Conservation (phyloP, 2,113 vertebrate genomes). For the Proteles cristata region DNA sequence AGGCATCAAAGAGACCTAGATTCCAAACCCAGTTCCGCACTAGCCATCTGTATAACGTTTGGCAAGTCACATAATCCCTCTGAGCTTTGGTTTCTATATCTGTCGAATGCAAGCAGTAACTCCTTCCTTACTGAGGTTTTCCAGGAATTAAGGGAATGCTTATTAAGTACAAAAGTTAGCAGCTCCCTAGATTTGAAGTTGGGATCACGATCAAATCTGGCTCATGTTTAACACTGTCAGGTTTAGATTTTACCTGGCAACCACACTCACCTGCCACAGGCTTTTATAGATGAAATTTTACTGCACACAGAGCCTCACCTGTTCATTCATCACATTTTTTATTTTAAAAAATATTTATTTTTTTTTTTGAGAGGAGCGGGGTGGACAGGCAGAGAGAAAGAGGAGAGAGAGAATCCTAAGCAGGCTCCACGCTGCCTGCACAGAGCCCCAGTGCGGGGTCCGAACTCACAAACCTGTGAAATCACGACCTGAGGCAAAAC, state of each 20-base stretch:
- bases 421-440: too few species aligned
- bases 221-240: not conserved
- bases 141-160: not conserved
- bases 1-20: not conserved
- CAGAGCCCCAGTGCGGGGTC: too few species aligned
- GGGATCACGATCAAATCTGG: not conserved
- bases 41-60: not conserved
- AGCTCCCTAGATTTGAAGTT: not conserved
- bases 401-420: too few species aligned
- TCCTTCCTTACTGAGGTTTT: not conserved
- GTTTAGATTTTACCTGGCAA: constrained; percentile 27
- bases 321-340: too few species aligned
- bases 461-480: too few species aligned
- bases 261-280: not conserved
- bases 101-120: not conserved
- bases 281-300: not conserved
- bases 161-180: not conserved
- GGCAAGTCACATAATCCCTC: not conserved
- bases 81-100: not conserved
- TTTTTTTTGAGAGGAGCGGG: too few species aligned
- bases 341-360: too few species aligned
- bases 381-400: too few species aligned
- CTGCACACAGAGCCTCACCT: not conserved
- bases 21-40: not conserved
- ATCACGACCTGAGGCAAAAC: too few species aligned